Percentiles rank a stretch among this genome's conserved stretches.
Conservation (phyloP, 2,888 invertebrate genomes). For the Temnothorax ravouxi region DNA sequence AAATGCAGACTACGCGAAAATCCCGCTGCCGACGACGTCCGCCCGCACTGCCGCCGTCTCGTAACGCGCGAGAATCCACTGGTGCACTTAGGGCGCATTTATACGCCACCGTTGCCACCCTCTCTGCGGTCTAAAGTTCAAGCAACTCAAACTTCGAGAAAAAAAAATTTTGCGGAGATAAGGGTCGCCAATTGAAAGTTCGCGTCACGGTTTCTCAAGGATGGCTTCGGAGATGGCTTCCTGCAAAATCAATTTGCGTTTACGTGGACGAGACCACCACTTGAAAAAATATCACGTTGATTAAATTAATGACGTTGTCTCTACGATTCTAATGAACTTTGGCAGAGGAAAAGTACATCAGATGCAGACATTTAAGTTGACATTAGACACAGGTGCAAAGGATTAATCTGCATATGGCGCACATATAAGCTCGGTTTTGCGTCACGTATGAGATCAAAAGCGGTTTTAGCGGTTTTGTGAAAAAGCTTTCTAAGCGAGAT, state of each 20-base stretch:
- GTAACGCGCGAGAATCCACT: conserved; percentile 56
- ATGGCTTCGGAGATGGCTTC: not conserved
- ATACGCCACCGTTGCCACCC: conserved; percentile 34
- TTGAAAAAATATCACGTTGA: conserved; percentile 1
- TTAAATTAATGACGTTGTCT: conserved; percentile 39
- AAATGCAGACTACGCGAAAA: conserved; percentile 75
- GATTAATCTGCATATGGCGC: conserved; percentile 36
- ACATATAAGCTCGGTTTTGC: not conserved
- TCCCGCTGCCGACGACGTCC: conserved; percentile 57
- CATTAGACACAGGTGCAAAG: conserved; percentile 40
- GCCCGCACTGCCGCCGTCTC: conserved; percentile 57
- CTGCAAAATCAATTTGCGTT: conserved; percentile 40
- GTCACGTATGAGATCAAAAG: conserved; percentile 16
- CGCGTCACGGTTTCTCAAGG: not conserved
- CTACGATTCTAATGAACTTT: conserved; percentile 25
- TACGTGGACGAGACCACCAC: not conserved
- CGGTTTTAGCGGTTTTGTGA: conserved; percentile 3
- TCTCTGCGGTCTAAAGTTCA: conserved; percentile 49
- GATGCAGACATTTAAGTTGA: conserved; percentile 41
- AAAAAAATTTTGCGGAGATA: not conserved
- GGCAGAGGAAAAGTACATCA: conserved; percentile 19
- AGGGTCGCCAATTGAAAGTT: conserved; percentile 48
- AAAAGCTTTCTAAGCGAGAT: conserved; percentile 18
- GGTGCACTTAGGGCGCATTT: conserved; percentile 63
- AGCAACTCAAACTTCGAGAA: conserved; percentile 43